Base-by-base conservation (phyloP, 30 jellyfish, hydroid and myxozoan genomes). In the Rhopilema esculentum region DNA sequence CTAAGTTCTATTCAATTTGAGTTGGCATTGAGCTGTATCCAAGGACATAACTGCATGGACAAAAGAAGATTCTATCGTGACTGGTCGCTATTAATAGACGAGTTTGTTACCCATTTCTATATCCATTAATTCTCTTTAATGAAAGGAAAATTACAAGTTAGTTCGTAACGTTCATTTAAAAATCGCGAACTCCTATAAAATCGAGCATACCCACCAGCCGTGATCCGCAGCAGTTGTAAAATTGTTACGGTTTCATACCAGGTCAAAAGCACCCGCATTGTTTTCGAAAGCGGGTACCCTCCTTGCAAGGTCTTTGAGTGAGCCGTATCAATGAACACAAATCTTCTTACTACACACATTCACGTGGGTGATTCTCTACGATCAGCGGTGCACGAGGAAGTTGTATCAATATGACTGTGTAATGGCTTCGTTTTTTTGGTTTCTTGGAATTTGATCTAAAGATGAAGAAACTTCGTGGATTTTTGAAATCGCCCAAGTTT, bases 261-360 rank as follows among this genome's bases (percentile, higher is more conserved):
- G 80, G 80, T 69, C 80, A 69, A 69, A 69, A 62, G 9, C 2
- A 23, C 24, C 80, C 63, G 63, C 62, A 26, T 24, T 69, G 80
- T 69, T 69, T 28, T 24, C 4, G 21, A 51, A 2, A 40, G 12
- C 57, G 12, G 57, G 57, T 40, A 12, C 57, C 57, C 57, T 12
- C 57, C 57, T 40, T 40, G 12, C 57, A 40, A 2, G 57, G 9
- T 40, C 12, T 40, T 40, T 40, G 9, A 12, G 12, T 12, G 9
- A 12, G 57, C 12, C 12, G 57, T 2, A 12, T 40, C 57, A 40
- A 40, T 2, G 57, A 40, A 40, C 57, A 40, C 57, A 40, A 40
- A 40, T 12, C 6, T 12, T 2, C 57, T 2, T 40, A 40, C 57
- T 40, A 40, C 12, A 40, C 12, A 2, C 12, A 12, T 12, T 6